Evolutionary conservation across 2,797 vertebrate species (phyloP).

Genomic region (Antrozous pallidus): DNA sequence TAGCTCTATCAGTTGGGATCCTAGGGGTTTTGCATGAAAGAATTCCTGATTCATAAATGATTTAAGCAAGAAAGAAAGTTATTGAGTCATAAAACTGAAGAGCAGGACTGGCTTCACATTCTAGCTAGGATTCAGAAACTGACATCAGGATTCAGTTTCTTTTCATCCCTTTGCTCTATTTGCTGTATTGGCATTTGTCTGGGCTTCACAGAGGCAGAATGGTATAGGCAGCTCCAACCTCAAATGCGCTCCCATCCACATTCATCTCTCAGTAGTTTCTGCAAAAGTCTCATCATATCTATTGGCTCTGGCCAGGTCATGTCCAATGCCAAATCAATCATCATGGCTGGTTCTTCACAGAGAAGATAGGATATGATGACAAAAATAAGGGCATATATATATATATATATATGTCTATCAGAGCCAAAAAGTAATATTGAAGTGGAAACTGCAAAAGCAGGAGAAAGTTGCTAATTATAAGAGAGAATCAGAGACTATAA

Average conservation of each 20-base stretch:
- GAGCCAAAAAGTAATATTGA: neutral
- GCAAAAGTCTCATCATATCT: neutral
- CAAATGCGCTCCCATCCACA: neutral
- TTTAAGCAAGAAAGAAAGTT: neutral
- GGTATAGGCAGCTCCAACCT: neutral
- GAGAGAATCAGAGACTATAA: neutral
- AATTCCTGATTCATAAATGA: neutral
- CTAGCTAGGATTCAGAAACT: neutral
- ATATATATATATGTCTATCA: neutral
- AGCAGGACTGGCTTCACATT: neutral
- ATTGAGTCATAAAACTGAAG: neutral
- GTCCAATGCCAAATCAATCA: neutral
- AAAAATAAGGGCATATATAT: neutral
- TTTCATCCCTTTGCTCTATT: neutral
- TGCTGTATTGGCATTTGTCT: neutral
- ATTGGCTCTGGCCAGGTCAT: neutral
- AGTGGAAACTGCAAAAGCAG: neutral
- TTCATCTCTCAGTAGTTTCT: neutral
- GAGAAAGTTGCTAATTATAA: neutral
- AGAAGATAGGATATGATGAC: neutral
- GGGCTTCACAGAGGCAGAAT: neutral
- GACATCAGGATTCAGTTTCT: neutral
- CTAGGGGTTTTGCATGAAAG: neutral
- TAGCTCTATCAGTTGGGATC: neutral
- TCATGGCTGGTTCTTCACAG: neutral